A percentile compares a stretch with the other conserved stretches of the same genome.
Evolutionary conservation across 2,113 vertebrate species (phyloP).

Genomic region (Manacus vitellinus): DNA sequence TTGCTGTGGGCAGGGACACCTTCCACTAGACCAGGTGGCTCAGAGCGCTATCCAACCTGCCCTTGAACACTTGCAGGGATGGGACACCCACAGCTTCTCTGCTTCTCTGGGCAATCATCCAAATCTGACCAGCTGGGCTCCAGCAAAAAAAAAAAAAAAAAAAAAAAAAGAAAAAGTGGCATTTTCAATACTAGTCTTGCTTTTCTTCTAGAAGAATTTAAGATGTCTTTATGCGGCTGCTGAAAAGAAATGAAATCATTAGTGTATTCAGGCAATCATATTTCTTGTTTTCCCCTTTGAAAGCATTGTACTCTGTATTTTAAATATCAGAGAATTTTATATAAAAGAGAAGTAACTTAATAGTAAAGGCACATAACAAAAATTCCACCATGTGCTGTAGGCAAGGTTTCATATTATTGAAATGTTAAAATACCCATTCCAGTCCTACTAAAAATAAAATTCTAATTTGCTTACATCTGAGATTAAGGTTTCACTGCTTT

Average conservation of each 20-base stretch:
- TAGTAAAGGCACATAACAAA: background rate
- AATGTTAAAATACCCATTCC: background rate
- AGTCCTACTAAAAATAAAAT: background rate
- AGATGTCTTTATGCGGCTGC: background rate
- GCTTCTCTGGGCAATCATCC: background rate
- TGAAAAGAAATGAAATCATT: background rate
- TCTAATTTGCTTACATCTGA: background rate
- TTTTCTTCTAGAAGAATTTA: background rate
- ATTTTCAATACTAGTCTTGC: background rate
- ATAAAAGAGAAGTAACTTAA: background rate
- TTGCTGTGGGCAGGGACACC: background rate
- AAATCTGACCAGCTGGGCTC: background rate
- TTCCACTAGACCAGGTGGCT: background rate
- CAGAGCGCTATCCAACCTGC: background rate
- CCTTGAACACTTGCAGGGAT: background rate
- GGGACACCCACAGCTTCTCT: background rate
- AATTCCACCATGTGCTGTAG: background rate
- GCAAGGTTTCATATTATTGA: background rate
- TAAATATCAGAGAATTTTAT: background rate
- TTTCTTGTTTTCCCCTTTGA: background rate
- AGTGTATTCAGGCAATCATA: background rate
- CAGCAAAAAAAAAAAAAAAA: background rate
- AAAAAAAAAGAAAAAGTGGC: background rate
- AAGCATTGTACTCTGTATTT: background rate
- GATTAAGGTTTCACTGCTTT: background rate